Evolutionary conservation across 92 coral and sea anemone genomes (phyloP).

Genomic region (Epizoanthus fatuus): DNA sequence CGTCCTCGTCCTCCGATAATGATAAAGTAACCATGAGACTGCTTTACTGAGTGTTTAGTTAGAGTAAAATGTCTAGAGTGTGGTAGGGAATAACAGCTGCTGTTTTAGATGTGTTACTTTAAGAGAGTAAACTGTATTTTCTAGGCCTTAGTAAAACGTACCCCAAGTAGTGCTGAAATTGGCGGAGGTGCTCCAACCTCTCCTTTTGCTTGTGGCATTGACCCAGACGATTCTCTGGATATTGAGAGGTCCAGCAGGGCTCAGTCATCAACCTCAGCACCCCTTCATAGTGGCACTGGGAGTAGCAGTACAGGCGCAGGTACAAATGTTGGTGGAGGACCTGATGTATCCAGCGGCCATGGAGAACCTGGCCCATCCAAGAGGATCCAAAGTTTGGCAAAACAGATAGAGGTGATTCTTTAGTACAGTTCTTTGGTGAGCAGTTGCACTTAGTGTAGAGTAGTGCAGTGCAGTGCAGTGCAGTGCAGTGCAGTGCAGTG

Average conservation of each 20-base stretch:
- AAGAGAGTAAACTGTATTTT: neutral
- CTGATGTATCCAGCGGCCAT: conserved; percentile 47
- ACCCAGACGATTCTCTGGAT: conserved; percentile 77
- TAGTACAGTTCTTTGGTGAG: too few relatives aligned
- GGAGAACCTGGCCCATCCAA: conserved; percentile 71
- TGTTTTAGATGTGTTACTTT: neutral
- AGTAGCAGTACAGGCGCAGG: conserved; percentile 32
- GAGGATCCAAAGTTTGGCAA: conserved; percentile 83
- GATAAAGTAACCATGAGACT: too few relatives aligned
- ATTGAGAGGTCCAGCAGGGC: conserved; percentile 60
- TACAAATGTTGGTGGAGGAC: conserved; percentile 43
- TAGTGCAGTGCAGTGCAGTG: too few relatives aligned
- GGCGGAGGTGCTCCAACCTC: conserved; percentile 69
- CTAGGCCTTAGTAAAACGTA: conserved; percentile 94
- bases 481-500: too few relatives aligned
- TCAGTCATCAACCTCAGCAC: conserved; percentile 33
- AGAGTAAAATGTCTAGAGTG: too few relatives aligned
- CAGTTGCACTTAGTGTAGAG: too few relatives aligned
- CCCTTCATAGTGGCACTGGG: conserved; percentile 45
- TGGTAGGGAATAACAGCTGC: too few relatives aligned
- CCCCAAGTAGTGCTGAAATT: conserved; percentile 70
- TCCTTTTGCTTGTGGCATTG: conserved; percentile 87
- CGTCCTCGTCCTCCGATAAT: too few relatives aligned
- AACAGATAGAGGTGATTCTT: conserved; percentile 79
- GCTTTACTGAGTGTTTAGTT: too few relatives aligned